Percentiles rank a stretch among this genome's conserved stretches.
These are phyloP conservation scores for Momotus momota DNA, from an alignment of 2,797 vertebrate species.

Conservation along the genomic window DNA sequence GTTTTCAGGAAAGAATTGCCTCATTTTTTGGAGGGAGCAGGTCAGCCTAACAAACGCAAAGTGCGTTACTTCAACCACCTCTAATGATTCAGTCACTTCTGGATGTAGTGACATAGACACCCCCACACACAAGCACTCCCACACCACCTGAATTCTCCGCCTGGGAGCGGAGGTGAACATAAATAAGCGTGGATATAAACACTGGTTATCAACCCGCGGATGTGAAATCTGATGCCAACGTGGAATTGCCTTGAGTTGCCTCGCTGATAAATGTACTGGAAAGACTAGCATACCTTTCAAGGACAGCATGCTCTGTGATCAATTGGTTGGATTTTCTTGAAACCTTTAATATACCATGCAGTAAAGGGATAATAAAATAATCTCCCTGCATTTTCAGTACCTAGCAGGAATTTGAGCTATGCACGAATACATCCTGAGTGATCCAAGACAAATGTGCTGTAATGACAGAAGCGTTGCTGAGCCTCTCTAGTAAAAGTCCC, in stretches of 20 bases:
- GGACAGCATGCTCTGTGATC: conserved; percentile 35
- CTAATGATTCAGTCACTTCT: not conserved
- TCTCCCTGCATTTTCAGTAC: conserved; percentile 5
- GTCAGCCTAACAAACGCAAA: not conserved
- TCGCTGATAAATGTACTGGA: not conserved
- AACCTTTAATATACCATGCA: conserved; percentile 28
- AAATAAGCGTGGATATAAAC: not conserved
- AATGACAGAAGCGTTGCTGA: conserved; percentile 1
- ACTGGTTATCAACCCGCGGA: not conserved
- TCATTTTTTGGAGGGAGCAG: not conserved
- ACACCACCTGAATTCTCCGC: not conserved
- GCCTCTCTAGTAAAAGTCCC: not conserved
- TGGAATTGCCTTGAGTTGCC: conserved; percentile 4
- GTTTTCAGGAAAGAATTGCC: not conserved
- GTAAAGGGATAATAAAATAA: conserved; percentile 56
- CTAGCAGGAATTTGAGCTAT: not conserved
- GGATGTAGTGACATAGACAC: not conserved
- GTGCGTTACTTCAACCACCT: not conserved
- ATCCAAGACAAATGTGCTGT: conserved; percentile 42
- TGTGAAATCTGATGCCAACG: not conserved
- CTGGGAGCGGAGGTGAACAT: not conserved
- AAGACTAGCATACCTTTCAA: not conserved
- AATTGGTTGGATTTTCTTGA: conserved; percentile 40
- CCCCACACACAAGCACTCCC: not conserved
- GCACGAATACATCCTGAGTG: not conserved